Percentiles rank a stretch among this genome's conserved stretches.
Conservation (phyloP, 2,888 invertebrate species). For the Drosophila picticornis region DNA sequence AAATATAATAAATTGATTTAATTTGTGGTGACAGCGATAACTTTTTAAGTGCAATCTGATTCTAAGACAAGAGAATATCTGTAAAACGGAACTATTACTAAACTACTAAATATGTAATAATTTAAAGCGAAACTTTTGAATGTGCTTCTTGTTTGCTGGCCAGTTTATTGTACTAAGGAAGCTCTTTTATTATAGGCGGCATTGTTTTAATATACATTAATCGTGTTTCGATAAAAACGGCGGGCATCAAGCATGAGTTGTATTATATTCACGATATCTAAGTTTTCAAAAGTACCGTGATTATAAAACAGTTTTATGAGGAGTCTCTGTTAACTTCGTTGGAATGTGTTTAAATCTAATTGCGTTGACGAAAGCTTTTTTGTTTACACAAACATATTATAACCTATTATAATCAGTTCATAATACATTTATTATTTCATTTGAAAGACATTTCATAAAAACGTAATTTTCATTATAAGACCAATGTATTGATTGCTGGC, state of each 20-base stretch:
- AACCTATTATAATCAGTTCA: constrained; percentile 18
- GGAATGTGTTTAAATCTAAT: neutral
- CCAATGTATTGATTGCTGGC: neutral
- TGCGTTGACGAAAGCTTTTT: constrained; percentile 1
- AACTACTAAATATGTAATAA: neutral
- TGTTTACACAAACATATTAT: constrained; percentile 1
- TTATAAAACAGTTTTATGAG: constrained; percentile 25
- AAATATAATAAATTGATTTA: neutral
- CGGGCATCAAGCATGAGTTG: constrained; percentile 22
- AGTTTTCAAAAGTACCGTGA: constrained; percentile 18
- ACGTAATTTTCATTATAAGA: neutral
- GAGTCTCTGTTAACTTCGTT: constrained; percentile 2
- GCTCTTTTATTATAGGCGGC: constrained; percentile 42
- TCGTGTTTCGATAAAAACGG: constrained; percentile 39
- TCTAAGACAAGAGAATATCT: neutral
- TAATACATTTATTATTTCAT: constrained; percentile 38
- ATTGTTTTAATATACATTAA: constrained; percentile 28
- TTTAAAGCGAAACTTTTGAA: neutral
- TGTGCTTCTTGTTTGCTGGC: constrained; percentile 13
- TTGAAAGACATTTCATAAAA: constrained; percentile 25
- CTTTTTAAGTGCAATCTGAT: neutral
- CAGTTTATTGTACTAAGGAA: constrained; percentile 38
- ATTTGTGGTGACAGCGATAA: neutral
- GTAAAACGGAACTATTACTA: neutral
- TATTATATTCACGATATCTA: constrained; percentile 18